Percentiles rank a stretch among this genome's conserved stretches.
Evolutionary conservation across 1,140 invertebrate genomes (phyloP).

Genomic region (Rhopalosiphum padi): DNA sequence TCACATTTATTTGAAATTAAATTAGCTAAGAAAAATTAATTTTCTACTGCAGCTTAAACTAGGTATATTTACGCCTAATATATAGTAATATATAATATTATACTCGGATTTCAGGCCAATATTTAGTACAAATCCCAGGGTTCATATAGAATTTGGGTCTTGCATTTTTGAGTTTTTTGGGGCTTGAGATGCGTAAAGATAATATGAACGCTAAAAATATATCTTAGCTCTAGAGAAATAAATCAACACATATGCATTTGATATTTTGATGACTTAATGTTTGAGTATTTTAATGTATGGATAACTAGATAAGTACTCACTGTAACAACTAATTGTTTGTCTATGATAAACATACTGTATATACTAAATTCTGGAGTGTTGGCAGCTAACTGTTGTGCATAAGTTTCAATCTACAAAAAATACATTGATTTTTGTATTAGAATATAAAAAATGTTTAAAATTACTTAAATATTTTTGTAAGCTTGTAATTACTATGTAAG

Average conservation of each 20-base stretch:
- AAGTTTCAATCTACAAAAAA: conserved; percentile 40
- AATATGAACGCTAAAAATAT: background rate
- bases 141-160: background rate
- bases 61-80: background rate
- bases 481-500: background rate
- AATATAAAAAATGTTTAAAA: background rate
- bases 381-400: conserved; percentile 18
- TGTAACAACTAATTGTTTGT: conserved; percentile 22
- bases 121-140: background rate
- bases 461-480: background rate
- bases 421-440: background rate
- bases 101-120: background rate
- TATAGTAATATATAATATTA: background rate
- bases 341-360: conserved; percentile 38
- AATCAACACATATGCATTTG: background rate
- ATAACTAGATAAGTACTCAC: background rate
- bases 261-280: background rate
- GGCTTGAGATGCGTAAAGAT: background rate
- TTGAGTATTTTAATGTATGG: background rate
- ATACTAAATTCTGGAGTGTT: conserved; percentile 50
- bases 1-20: background rate
- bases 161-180: background rate
- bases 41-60: background rate
- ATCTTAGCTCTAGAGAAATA: background rate
- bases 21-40: background rate